These are phyloP conservation scores for Eilema caniola DNA, from an alignment of 2,888 invertebrate genomes.

Conservation along the genomic window DNA sequence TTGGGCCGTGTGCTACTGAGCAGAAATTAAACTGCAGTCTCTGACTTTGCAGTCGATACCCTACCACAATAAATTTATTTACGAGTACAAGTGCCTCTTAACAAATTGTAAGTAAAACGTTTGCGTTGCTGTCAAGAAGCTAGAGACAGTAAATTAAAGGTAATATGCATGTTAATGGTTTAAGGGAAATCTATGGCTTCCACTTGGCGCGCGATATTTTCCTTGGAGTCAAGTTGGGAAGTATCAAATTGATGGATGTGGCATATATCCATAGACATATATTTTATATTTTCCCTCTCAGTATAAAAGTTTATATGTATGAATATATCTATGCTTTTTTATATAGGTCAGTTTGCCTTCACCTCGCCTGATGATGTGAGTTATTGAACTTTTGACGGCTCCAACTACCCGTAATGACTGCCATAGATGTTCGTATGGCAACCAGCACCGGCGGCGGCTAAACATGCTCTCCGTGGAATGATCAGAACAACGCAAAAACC, in stretches of 20 bases:
- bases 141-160: constrained; percentile 76
- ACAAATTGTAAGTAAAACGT: constrained; percentile 58
- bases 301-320: neutral
- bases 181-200: constrained; percentile 78
- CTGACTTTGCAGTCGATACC: neutral
- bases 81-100: neutral
- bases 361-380: too few relatives aligned
- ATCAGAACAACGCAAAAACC: too few relatives aligned
- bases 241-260: constrained; percentile 47
- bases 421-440: too few relatives aligned
- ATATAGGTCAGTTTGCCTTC: too few relatives aligned
- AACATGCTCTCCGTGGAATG: too few relatives aligned
- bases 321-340: too few relatives aligned
- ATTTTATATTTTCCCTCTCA: too few relatives aligned
- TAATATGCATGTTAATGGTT: constrained; percentile 83
- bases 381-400: too few relatives aligned
- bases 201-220: constrained; percentile 66
- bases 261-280: constrained; percentile 17
- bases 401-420: too few relatives aligned
- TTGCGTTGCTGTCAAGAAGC: constrained; percentile 71
- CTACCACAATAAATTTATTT: neutral
- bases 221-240: constrained; percentile 30
- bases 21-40: too few relatives aligned
- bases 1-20: too few relatives aligned
- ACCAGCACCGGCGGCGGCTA: too few relatives aligned